These are phyloP conservation scores for Platygyra sinensis DNA, from an alignment of 64 coral and sea anemone genomes.

Conservation along the genomic window DNA sequence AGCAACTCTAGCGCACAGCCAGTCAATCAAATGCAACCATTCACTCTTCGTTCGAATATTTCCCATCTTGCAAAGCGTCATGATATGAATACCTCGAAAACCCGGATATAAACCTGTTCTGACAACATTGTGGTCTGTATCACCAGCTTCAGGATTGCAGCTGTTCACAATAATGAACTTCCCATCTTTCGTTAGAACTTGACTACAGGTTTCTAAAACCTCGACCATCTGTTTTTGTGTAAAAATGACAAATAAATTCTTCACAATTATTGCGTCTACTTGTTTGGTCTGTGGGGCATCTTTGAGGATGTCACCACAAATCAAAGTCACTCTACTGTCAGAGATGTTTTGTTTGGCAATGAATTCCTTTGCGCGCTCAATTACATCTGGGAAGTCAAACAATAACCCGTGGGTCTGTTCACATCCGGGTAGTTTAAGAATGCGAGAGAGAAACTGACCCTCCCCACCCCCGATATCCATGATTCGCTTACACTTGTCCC, in stretches of 20 bases:
- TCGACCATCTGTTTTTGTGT: conserved; percentile 16
- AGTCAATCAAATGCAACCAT: conserved; percentile 19
- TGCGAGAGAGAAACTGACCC: conserved; percentile 20
- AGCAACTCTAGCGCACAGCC: neutral
- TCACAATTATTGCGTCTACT: conserved; percentile 34
- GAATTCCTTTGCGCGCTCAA: neutral
- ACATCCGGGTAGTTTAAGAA: conserved; percentile 56
- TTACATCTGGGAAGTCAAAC: conserved; percentile 35
- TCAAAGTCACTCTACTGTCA: conserved; percentile 1
- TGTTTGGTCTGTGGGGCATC: neutral
- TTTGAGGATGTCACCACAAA: conserved; percentile 29
- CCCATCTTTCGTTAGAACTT: neutral
- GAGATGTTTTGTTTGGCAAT: neutral
- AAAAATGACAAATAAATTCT: conserved; percentile 30
- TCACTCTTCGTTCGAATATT: conserved; percentile 9
- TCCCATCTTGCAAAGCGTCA: neutral
- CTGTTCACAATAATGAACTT: conserved; percentile 48
- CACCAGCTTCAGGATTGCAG: conserved; percentile 14
- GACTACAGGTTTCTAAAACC: conserved; percentile 31
- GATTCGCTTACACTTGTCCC: conserved; percentile 17
- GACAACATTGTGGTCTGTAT: conserved; percentile 2
- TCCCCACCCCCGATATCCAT: conserved; percentile 53
- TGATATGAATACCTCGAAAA: conserved; percentile 29
- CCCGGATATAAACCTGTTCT: neutral
- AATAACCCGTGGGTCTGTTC: conserved; percentile 31